Evolutionary conservation across 2,113 vertebrate genomes (phyloP).

Genomic region (Ranitomeya variabilis): DNA sequence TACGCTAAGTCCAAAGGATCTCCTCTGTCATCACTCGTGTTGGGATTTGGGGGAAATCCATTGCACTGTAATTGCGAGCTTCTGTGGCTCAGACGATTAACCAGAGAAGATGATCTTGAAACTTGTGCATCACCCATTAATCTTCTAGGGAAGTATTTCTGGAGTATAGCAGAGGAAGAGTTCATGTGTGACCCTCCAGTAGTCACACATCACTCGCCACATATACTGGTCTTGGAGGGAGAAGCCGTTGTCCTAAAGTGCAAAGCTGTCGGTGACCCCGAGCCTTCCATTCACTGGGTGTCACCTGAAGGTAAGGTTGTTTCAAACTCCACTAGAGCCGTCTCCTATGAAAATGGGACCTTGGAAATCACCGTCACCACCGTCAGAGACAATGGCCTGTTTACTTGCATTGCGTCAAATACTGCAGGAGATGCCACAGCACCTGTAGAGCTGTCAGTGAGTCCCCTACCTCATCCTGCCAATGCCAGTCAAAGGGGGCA

Average conservation of each 20-base stretch:
- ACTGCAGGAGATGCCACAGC: conserved; percentile 78
- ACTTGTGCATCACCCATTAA: conserved; percentile 78
- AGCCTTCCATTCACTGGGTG: conserved; percentile 80
- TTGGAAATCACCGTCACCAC: conserved; percentile 79
- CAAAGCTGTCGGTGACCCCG: conserved; percentile 77
- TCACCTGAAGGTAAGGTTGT: conserved; percentile 80
- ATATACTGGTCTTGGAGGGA: conserved; percentile 81
- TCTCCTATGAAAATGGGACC: conserved; percentile 79
- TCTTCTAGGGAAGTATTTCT: conserved; percentile 81
- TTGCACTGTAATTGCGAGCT: conserved; percentile 84
- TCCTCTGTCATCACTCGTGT: conserved; percentile 73
- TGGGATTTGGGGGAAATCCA: conserved; percentile 81
- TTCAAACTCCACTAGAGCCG: conserved; percentile 75
- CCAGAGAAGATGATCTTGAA: conserved; percentile 79
- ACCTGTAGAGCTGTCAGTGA: conserved; percentile 77
- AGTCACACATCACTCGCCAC: conserved; percentile 79
- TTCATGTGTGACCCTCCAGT: conserved; percentile 82
- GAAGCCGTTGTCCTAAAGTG: conserved; percentile 80
- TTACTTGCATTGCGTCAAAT: conserved; percentile 81
- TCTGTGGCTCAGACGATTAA: conserved; percentile 79
- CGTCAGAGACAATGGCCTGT: conserved; percentile 78
- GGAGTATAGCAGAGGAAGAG: conserved; percentile 82
- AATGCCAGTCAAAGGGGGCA: conserved; percentile 68
- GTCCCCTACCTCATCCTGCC: conserved; percentile 76
- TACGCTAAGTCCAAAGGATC: conserved; percentile 81